These are phyloP conservation scores for Vanacampus margaritifer DNA, from an alignment of 2,113 vertebrate species.

Conservation along the genomic window DNA sequence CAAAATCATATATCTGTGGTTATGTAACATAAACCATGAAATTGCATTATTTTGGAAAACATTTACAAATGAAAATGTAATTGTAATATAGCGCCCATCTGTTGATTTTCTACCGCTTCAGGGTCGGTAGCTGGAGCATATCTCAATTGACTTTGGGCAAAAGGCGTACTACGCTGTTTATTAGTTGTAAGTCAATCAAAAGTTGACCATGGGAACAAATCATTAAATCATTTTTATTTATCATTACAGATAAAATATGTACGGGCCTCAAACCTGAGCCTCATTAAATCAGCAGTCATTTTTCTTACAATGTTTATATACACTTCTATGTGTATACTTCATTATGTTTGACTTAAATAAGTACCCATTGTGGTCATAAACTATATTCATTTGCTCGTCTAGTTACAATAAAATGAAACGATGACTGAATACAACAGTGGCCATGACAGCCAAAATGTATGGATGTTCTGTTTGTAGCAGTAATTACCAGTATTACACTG, in stretches of 20 bases:
- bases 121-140: no score
- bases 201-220: no score
- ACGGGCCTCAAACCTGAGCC: slow-evolving; percentile 15
- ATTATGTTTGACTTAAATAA: slow-evolving; percentile 6
- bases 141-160: no score
- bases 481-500: not conserved
- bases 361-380: slow-evolving; percentile 3
- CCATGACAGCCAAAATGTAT: not conserved
- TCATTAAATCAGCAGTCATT: slow-evolving; percentile 38
- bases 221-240: no score
- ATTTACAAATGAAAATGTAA: not conserved
- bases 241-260: no score
- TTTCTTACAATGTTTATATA: not conserved
- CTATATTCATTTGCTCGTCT: not conserved
- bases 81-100: not conserved
- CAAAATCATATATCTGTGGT: not conserved
- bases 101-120: not conserved
- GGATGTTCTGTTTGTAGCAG: not conserved
- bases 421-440: not conserved
- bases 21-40: not conserved
- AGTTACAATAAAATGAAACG: not conserved
- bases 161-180: no score
- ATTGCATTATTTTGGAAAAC: not conserved
- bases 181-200: no score
- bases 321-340: not conserved